Percentiles rank a stretch among this genome's conserved stretches.
Evolutionary conservation across 2,797 vertebrate species (phyloP).

Genomic region (Melanotaenia maccullochi): DNA sequence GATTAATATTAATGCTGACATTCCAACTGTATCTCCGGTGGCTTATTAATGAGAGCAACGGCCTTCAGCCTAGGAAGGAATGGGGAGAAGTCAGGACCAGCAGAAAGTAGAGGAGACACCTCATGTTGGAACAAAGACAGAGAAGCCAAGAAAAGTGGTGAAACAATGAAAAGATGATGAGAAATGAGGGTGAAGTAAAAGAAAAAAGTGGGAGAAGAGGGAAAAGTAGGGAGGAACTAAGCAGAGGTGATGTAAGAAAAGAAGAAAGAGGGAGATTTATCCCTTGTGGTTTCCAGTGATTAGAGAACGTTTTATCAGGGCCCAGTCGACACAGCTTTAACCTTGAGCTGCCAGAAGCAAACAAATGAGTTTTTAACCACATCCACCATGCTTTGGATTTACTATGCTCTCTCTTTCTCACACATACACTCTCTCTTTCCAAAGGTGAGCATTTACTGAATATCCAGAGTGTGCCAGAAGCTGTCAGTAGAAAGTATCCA

Average conservation of each 20-base stretch:
- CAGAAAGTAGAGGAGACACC: conserved; percentile 5
- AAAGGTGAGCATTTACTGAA: conserved; percentile 39
- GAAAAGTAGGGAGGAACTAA: conserved; percentile 27
- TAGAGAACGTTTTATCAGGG: conserved; percentile 77
- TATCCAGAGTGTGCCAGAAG: conserved; percentile 20
- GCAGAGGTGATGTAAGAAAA: conserved; percentile 35
- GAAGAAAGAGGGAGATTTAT: conserved; percentile 64
- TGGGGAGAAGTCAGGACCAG: conserved; percentile 30
- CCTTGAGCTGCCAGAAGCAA: conserved; percentile 80
- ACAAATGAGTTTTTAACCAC: conserved; percentile 78
- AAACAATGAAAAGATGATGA: conserved; percentile 31
- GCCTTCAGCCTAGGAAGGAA: conserved; percentile 72
- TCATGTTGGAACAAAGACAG: conserved; percentile 33
- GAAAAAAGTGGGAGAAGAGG: conserved; percentile 24
- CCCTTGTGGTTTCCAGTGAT: conserved; percentile 71
- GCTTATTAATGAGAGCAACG: conserved; percentile 77
- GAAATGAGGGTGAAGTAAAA: conserved; percentile 17
- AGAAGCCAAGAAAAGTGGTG: conserved; percentile 18
- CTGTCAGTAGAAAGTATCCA: conserved; percentile 13
- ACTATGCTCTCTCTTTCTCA: conserved; percentile 21
- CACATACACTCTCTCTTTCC: conserved; percentile 10
- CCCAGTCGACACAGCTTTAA: conserved; percentile 71
- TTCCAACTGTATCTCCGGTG: conserved; percentile 69
- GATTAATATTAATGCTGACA: conserved; percentile 82
- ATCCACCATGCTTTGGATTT: conserved; percentile 54